Evolutionary conservation across 2,888 invertebrate genomes (phyloP), one percentile per base, ranked within the genome.

Genomic region (Hipparchia semele): DNA sequence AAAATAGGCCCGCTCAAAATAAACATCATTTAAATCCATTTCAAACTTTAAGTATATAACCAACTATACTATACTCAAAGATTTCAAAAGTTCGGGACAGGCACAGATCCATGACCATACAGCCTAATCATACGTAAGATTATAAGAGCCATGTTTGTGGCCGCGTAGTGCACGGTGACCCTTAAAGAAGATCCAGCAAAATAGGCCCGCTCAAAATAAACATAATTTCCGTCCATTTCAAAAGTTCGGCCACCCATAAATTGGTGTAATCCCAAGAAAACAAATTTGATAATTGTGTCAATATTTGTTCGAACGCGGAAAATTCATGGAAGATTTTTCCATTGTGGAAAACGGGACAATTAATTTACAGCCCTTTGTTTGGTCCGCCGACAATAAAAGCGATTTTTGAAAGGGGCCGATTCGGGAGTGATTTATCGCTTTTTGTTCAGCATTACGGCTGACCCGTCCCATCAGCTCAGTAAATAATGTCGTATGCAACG

Each of bases 311-410:
- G 6, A n/a, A 58, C 13, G 49, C 12, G 51, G 59, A 51, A 68
- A 60, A 68, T 59, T 59, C 45, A 46, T 46, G 54, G 58, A 49
- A 53, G 68, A 59, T 49, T 59, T 68, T 70, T 65, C 68, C 68
- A 69, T 74, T 71, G 67, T 53, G 68, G 75, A 76, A 78, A 75
- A n/a, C 64, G 62, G 56, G 66, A 61, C 76, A 72, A 76, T 77
- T 78, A 77, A 79, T 78, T 77, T 73, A 73, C 65, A 60, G 73
- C 66, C 69, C 64, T 70, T 77, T 76, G 77, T 75, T 79, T 77
- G 69, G 70, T 61, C 70, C 70, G 70, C 58, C 73, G 71, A 76
- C 79, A 77, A 73, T 77, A 71, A 71, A 75, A 78, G 71, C 61
- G 73, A 67, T 75, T 76, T 75, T 73, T 72, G 75, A 73, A 74